These are phyloP conservation scores for Beris morrisii DNA, from an alignment of 2,888 invertebrate species.

Conservation along the genomic window DNA sequence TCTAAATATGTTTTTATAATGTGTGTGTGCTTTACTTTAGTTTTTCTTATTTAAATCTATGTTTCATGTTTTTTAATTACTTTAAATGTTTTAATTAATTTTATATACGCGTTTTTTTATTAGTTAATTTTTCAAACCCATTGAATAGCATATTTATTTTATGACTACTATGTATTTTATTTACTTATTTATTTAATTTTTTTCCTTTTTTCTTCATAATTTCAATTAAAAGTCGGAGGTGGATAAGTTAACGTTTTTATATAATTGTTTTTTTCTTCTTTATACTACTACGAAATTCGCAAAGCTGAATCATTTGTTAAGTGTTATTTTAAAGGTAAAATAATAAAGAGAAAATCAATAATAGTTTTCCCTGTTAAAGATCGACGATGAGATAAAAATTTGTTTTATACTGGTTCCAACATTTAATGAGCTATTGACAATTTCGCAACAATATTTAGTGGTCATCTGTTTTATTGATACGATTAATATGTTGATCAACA, in stretches of 20 bases:
- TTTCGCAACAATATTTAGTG: no score
- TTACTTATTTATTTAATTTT: slow-evolving; percentile 7
- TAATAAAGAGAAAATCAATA: no score
- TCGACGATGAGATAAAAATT: no score
- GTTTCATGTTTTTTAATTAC: slow-evolving; percentile 11
- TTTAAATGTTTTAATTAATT: slow-evolving; percentile 5
- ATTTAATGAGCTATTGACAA: no score
- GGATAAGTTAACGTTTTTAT: slow-evolving; percentile 9
- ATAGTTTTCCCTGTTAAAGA: no score
- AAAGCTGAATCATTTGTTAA: neutral
- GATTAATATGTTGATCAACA: no score
- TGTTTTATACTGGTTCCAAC: no score
- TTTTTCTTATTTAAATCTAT: slow-evolving; percentile 19
- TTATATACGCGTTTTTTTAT: slow-evolving; percentile 7
- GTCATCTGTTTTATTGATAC: no score
- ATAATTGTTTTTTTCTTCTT: neutral
- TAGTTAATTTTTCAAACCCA: slow-evolving; percentile 7
- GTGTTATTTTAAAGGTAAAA: neutral
- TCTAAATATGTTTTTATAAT: neutral
- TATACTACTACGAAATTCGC: neutral
- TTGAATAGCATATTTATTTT: slow-evolving; percentile 20
- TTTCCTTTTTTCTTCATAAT: neutral
- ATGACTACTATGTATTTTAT: slow-evolving; percentile 14
- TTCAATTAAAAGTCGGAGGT: slow-evolving; percentile 23
- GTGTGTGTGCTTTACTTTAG: slow-evolving; percentile 17